Evolutionary conservation across 2,797 vertebrate species (phyloP), one percentile per base, ranked within the genome.

Genomic region (Gila robusta): DNA sequence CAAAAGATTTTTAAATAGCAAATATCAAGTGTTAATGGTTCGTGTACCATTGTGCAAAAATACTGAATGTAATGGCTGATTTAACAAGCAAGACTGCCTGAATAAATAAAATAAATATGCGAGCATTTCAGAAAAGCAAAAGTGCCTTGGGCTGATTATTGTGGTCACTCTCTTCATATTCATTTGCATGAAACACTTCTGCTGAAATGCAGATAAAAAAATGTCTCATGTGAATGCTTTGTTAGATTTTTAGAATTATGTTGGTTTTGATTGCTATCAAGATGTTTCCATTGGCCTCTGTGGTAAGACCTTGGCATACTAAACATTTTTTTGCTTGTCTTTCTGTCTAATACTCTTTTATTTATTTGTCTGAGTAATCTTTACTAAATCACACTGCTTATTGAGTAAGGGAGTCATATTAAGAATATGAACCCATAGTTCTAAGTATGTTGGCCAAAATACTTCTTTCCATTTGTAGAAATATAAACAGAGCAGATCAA

Each of bases 191-290:
- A 49, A 47, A 74, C 19, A 39, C n/a, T 73, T 82, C 37, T 62
- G 19, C 52, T 74, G 19, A 72, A 82, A 16, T 44, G 66, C 7
- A 83, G 41, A 67, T 64, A 66, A 49, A 26, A 32, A 82, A 14
- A 9, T 21, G 66, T 26, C 41, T 66, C 2, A 3, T 35, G 28
- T 66, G 23, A 74, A 83, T 64, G 5, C 23, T 39, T 73, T 49
- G 1, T 19, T n/a, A 6, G 17, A 54, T 39, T 82, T 16, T 28
- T 28, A 56, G 21, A 41, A 72, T 41, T 82, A 37, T 64, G 59
- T 66, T 79, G 77, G 37, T 44, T 79, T 79, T 79, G 67, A 72
- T 82, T 71, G 37, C 52, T 59, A 72, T 59, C 67, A 32, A 4
- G 35, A 82, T 49, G 56, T 74, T 49, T 81, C 79, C 17, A 1